A percentile compares a stretch with the other conserved stretches of the same genome.
Evolutionary conservation across 2,888 invertebrate genomes (phyloP).

Genomic region (Lymantria dispar): DNA sequence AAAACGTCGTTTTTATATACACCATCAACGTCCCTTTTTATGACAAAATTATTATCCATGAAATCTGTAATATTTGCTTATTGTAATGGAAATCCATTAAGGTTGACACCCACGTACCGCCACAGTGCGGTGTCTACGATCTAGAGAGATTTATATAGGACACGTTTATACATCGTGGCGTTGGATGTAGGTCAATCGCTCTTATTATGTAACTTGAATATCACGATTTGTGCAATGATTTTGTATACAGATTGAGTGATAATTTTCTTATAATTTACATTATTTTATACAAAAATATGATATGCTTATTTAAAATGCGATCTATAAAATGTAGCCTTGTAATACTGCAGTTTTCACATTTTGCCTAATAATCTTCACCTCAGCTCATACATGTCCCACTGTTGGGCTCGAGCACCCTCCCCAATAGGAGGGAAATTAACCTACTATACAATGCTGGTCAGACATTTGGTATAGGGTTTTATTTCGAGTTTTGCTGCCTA

Average conservation of each 20-base stretch:
- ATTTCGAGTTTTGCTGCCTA: too few relatives aligned
- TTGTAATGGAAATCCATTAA: constrained; percentile 62
- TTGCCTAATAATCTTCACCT: too few relatives aligned
- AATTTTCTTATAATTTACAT: too few relatives aligned
- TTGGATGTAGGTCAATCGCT: constrained; percentile 27
- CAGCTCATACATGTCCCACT: too few relatives aligned
- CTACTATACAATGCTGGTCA: too few relatives aligned
- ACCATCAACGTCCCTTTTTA: constrained; percentile 31
- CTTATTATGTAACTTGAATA: constrained; percentile 26
- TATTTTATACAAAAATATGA: too few relatives aligned
- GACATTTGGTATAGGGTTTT: too few relatives aligned
- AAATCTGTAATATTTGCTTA: constrained; percentile 40
- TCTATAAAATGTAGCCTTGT: too few relatives aligned
- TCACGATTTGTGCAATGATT: constrained; percentile 15
- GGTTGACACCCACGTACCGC: constrained; percentile 41
- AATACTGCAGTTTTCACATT: too few relatives aligned
- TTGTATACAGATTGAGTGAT: background rate
- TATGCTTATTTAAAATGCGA: too few relatives aligned
- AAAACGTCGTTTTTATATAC: constrained; percentile 13
- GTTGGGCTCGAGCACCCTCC: too few relatives aligned
- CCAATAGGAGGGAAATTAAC: too few relatives aligned
- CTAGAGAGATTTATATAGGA: constrained; percentile 29
- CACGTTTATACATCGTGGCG: constrained; percentile 14
- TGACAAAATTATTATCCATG: constrained; percentile 36
- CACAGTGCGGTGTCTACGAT: constrained; percentile 20